Evolutionary conservation across 2,797 vertebrate species (phyloP).

Genomic region (Prionace glauca): DNA sequence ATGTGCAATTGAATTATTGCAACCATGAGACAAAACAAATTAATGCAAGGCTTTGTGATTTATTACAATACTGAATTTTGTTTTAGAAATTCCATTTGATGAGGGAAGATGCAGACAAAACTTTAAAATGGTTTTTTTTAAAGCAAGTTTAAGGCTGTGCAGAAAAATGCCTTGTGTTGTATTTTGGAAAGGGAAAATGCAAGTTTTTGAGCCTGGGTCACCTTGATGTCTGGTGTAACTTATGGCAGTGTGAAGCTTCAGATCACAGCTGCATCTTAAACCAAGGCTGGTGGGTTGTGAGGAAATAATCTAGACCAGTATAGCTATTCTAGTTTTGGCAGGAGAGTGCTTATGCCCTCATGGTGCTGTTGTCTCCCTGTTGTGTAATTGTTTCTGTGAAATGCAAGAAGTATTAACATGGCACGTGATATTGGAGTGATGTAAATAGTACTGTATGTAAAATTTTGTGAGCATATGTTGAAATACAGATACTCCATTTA

Average conservation of each 20-base stretch:
- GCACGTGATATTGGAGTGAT: not conserved
- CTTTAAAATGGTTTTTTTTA: not conserved
- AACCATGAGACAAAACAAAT: not conserved
- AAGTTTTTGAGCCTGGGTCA: not conserved
- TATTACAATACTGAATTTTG: not conserved
- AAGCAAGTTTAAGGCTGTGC: too few species aligned
- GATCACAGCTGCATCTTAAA: too few species aligned
- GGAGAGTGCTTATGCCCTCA: not conserved
- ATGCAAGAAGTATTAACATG: not conserved
- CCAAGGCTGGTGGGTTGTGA: too few species aligned
- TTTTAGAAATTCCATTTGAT: not conserved
- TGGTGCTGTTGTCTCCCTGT: not conserved
- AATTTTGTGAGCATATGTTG: not conserved
- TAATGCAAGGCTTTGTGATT: not conserved
- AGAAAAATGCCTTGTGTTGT: not conserved
- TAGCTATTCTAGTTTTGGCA: not conserved
- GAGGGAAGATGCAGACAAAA: not conserved
- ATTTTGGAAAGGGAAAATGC: not conserved
- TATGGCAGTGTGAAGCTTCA: too few species aligned
- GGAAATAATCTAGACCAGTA: too few species aligned
- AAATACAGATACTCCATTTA: not conserved
- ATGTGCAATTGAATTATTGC: not conserved
- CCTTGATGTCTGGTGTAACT: not conserved
- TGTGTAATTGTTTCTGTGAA: not conserved
- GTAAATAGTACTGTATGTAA: not conserved